A percentile compares a stretch with the other conserved stretches of the same genome.
These are phyloP conservation scores for Corythornis madagascariensis DNA, from an alignment of 2,113 vertebrate genomes.

Conservation along the genomic window DNA sequence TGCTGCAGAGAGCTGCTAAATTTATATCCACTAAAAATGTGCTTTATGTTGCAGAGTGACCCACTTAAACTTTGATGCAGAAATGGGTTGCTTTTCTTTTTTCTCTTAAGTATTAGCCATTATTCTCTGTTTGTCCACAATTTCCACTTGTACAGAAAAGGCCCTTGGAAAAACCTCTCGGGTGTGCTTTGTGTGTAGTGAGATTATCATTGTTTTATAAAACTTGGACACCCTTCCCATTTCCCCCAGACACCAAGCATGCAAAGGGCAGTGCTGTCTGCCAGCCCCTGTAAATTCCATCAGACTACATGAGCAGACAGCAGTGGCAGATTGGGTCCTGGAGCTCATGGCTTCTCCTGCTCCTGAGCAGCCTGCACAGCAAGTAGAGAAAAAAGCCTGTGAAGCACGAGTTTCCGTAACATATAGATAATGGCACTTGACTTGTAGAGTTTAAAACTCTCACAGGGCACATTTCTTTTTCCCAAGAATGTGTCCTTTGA, in stretches of 20 bases:
- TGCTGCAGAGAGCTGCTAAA: slow-evolving; percentile 65
- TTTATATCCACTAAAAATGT: slow-evolving; percentile 64
- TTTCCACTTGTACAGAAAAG: not conserved
- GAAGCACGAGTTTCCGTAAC: not conserved
- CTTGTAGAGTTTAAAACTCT: not conserved
- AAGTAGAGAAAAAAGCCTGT: not conserved
- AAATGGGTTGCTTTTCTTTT: not conserved
- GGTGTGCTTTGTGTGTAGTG: not conserved
- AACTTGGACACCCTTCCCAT: slow-evolving; percentile 34
- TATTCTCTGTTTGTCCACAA: not conserved
- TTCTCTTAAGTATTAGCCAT: not conserved
- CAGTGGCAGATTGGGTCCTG: slow-evolving; percentile 45
- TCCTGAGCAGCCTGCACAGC: slow-evolving; percentile 10
- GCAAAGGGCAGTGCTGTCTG: slow-evolving; percentile 51
- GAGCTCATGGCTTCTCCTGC: slow-evolving; percentile 5
- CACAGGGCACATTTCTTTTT: not conserved
- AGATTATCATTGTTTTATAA: slow-evolving; percentile 21
- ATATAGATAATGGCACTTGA: not conserved
- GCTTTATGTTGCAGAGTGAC: slow-evolving; percentile 52
- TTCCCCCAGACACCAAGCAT: slow-evolving; percentile 24
- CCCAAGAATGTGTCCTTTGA: not conserved
- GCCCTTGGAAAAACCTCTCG: not conserved
- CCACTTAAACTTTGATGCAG: slow-evolving; percentile 53
- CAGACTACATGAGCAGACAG: slow-evolving; percentile 41
- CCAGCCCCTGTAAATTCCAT: slow-evolving; percentile 39